Conservation (phyloP, 1,140 invertebrate species). For the Pantala flavescens region DNA sequence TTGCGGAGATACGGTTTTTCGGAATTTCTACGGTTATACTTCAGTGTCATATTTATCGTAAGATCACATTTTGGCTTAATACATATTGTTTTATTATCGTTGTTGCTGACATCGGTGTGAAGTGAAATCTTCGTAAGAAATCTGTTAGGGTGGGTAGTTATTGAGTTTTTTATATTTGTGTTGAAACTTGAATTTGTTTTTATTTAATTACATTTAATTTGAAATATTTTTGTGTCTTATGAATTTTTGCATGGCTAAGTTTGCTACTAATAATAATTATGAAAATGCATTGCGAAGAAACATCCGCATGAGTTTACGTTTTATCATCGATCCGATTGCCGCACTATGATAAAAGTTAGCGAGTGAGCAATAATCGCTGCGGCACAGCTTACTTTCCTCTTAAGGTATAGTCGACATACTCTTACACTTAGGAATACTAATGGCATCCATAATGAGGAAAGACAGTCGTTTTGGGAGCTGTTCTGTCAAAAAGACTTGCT, state of each 20-base stretch:
- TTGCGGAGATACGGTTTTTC: background rate
- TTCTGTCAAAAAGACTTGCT: background rate
- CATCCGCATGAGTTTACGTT: too few relatives aligned
- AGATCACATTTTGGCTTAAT: background rate
- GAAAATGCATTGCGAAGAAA: too few relatives aligned
- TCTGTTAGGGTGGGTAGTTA: constrained; percentile 8
- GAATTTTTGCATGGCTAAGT: background rate
- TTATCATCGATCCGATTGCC: too few relatives aligned
- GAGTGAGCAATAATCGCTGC: too few relatives aligned
- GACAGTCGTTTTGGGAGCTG: background rate
- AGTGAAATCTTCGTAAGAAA: background rate
- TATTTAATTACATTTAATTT: background rate
- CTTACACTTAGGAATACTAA: too few relatives aligned
- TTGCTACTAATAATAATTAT: background rate
- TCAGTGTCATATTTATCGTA: background rate
- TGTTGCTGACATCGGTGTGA: background rate
- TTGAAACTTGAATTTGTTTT: background rate
- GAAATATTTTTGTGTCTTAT: background rate
- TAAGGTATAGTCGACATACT: too few relatives aligned
- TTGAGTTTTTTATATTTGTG: background rate
- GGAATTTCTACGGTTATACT: background rate
- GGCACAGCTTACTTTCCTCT: too few relatives aligned
- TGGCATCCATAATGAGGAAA: background rate
- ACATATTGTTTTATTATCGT: background rate
- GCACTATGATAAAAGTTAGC: too few relatives aligned